These are phyloP conservation scores for Nixonia krombeini DNA, from an alignment of 1,140 invertebrate species.

Conservation along the genomic window DNA sequence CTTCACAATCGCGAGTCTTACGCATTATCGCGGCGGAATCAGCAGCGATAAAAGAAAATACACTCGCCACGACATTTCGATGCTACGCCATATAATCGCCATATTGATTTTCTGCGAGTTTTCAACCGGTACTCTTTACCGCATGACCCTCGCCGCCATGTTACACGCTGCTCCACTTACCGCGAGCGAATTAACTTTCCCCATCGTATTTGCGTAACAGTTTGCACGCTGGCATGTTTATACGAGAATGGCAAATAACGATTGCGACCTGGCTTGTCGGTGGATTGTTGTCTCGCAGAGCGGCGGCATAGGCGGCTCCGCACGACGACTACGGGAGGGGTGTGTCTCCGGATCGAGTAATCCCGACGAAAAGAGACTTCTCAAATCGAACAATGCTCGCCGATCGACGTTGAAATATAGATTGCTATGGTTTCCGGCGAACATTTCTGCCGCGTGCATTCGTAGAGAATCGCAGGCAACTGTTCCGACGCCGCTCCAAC, in stretches of 20 bases:
- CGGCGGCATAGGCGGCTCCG: too few species aligned
- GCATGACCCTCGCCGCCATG: conserved; percentile 43
- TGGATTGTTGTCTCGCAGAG: too few species aligned
- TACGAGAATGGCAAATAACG: too few species aligned
- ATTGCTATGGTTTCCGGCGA: neutral
- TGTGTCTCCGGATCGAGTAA: too few species aligned
- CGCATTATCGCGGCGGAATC: conserved; percentile 39
- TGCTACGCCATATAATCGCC: conserved; percentile 26
- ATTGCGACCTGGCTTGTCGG: too few species aligned
- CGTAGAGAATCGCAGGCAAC: conserved; percentile 23
- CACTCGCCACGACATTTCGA: neutral
- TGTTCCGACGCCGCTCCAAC: conserved; percentile 17
- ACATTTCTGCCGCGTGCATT: conserved; percentile 17
- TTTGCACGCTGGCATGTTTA: too few species aligned
- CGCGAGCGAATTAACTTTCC: too few species aligned
- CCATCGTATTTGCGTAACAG: too few species aligned
- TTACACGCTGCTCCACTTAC: conserved; percentile 15
- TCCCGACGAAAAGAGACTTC: too few species aligned
- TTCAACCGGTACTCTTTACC: conserved; percentile 26
- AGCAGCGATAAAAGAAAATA: conserved; percentile 30
- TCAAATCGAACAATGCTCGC: too few species aligned
- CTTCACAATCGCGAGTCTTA: conserved; percentile 39
- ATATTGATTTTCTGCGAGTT: conserved; percentile 36
- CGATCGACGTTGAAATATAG: neutral
- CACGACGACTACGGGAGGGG: too few species aligned